Evolutionary conservation across 2,888 invertebrate species (phyloP).

Genomic region (Drosophila colorata): DNA sequence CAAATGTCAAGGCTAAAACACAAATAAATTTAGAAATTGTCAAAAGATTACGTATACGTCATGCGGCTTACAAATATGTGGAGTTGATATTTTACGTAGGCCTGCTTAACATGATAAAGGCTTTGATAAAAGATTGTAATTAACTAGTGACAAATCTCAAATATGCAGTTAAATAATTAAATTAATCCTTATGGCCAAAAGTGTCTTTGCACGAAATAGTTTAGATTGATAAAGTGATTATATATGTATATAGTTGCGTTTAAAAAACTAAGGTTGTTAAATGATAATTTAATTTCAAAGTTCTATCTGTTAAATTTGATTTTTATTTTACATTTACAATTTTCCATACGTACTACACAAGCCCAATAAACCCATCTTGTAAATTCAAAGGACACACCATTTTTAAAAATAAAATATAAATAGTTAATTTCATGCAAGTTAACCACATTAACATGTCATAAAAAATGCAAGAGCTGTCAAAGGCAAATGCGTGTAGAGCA

Average conservation of each 20-base stretch:
- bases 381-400: background rate
- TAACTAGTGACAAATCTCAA: background rate
- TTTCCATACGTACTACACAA: no score
- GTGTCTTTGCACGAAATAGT: no score
- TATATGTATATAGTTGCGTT: no score
- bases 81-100: conserved; percentile 14
- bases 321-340: no score
- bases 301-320: no score
- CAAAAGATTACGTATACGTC: conserved; percentile 18
- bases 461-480: conserved; percentile 3
- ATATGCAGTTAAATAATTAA: no score
- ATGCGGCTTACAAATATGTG: background rate
- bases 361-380: no score
- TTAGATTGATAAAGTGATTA: no score
- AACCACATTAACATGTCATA: background rate
- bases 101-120: background rate
- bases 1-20: conserved; percentile 18
- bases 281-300: no score
- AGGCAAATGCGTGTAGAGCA: no score
- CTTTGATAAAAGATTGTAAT: background rate
- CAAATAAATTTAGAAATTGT: conserved; percentile 1
- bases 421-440: background rate
- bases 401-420: background rate
- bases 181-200: no score
- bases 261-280: no score